phyloP scores from a whole-genome alignment of 2,888 invertebrate genomes.

The Mylabris sibirica region DNA sequence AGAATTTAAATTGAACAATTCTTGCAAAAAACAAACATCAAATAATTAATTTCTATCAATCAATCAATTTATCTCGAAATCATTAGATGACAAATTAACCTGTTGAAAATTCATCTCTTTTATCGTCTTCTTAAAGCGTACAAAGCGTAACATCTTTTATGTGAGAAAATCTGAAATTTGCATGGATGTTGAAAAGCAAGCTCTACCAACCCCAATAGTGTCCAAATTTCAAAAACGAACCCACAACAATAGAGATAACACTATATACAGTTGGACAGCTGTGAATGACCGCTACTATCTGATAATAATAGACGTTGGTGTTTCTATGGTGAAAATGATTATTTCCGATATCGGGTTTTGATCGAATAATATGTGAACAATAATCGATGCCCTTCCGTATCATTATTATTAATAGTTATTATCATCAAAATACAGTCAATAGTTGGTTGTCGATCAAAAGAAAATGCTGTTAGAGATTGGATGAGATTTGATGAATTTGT shows the following conservation, averaged over 20 bases:
- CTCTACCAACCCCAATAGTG: not conserved
- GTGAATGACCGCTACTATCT: slow-evolving; percentile 2
- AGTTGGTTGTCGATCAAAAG: not conserved
- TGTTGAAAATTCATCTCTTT: no score
- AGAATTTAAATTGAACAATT: not conserved
- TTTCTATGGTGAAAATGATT: slow-evolving; percentile 10
- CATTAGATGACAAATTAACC: no score
- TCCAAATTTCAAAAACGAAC: not conserved
- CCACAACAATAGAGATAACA: slow-evolving; percentile 15
- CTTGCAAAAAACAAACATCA: not conserved
- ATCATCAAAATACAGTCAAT: not conserved
- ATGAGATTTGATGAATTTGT: not conserved
- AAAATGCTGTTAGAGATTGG: not conserved
- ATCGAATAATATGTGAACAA: slow-evolving; percentile 7
- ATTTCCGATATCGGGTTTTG: slow-evolving; percentile 13
- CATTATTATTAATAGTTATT: not conserved
- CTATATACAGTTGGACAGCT: slow-evolving; percentile 16
- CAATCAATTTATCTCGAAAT: no score
- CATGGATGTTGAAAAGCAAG: not conserved
- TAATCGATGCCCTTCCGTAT: not conserved
- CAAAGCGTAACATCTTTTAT: no score
- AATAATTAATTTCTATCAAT: no score
- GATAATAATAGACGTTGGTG: not conserved
- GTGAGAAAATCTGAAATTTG: no score
- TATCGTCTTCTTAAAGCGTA: no score